Evolutionary conservation across 2,888 invertebrate species (phyloP), one percentile per base, ranked within the genome.

Genomic region (Scelioninae gen. 2): DNA sequence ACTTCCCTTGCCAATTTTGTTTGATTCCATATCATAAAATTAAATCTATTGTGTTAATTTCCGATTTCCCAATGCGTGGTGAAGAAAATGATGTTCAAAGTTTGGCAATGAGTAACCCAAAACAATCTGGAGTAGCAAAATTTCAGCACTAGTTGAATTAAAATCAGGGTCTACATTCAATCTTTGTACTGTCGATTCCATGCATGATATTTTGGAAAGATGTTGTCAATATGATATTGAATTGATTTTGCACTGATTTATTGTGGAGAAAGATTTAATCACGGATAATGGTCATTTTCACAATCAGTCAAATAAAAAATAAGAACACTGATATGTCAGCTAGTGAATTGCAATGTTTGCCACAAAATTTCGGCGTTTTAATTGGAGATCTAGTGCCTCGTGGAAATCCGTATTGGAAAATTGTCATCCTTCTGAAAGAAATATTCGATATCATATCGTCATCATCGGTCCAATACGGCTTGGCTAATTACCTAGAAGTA

Each of bases 161-260:
- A 16, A 60, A 31, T 37, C 50, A 11, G 28, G 1, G 7, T 61
- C 57, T 15, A 60, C 55, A 28, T 18, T 61, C 7, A n/a, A 57
- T n/a, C 55, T 74, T 10, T 48, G 71, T 43, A 70, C 50, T 28
- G 52, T 74, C 33, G 74, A 74, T 39, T 33, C 31, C 7, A 67
- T 71, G 67, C 74, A 74, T 53, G 67, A 67, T 11, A 43, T 74
- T 6, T 57, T 71, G 11, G 76, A 77, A 72, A 76, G 79, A 10
- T 60, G 68, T 39, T 64, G 68, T 16, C 68, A 71, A 9, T 78
- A 78, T 64, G 69, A 60, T 53, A 4, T n/a, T 53, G 69, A 55
- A 10, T 46, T 48, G n/a, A 37, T 55, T 58, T 58, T 45, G 28
- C 18, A 45, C 13, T 33, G 13, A 19, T 58, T 58, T 58, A 58